phyloP scores from a whole-genome alignment of 92 coral and sea anemone species.

The Porites divaricata region DNA sequence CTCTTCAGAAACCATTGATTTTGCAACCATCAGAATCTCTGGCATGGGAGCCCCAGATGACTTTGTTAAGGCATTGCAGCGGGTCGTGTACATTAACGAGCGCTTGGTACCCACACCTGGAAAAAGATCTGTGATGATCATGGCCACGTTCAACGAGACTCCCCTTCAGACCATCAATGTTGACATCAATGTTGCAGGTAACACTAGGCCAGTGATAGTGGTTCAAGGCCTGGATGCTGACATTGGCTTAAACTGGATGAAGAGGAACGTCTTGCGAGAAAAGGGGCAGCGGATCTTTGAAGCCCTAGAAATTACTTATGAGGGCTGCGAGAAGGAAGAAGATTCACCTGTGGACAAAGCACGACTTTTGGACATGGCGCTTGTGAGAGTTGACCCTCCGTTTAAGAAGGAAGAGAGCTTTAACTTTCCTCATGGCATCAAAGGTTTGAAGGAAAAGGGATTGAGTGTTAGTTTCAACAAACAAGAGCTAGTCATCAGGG shows the following conservation, averaged over 20 bases:
- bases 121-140: slow-evolving; percentile 68
- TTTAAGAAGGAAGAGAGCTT: slow-evolving; percentile 78
- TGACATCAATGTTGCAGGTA: slow-evolving; percentile 63
- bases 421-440: slow-evolving; percentile 68
- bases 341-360: slow-evolving; percentile 67
- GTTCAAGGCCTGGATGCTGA: slow-evolving; percentile 59
- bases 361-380: slow-evolving; percentile 72
- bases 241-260: slow-evolving; percentile 53
- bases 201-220: slow-evolving; percentile 68
- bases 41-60: slow-evolving; percentile 84
- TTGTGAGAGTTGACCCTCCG: slow-evolving; percentile 81
- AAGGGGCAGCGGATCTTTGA: slow-evolving; percentile 77
- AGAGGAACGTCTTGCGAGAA: slow-evolving; percentile 50
- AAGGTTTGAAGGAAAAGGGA: slow-evolving; percentile 69
- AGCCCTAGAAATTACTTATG: slow-evolving; percentile 57
- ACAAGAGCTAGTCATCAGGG: slow-evolving; percentile 80
- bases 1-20: slow-evolving; percentile 61
- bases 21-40: slow-evolving; percentile 60
- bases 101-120: slow-evolving; percentile 89
- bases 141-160: slow-evolving; percentile 53
- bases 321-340: slow-evolving; percentile 55
- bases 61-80: slow-evolving; percentile 74
- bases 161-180: slow-evolving; percentile 50
- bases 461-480: slow-evolving; percentile 63
- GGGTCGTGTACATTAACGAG: slow-evolving; percentile 84